Percentiles rank a stretch among this genome's conserved stretches.
Conservation (phyloP, 2,113 vertebrate species). For the Dicentrarchus labrax region DNA sequence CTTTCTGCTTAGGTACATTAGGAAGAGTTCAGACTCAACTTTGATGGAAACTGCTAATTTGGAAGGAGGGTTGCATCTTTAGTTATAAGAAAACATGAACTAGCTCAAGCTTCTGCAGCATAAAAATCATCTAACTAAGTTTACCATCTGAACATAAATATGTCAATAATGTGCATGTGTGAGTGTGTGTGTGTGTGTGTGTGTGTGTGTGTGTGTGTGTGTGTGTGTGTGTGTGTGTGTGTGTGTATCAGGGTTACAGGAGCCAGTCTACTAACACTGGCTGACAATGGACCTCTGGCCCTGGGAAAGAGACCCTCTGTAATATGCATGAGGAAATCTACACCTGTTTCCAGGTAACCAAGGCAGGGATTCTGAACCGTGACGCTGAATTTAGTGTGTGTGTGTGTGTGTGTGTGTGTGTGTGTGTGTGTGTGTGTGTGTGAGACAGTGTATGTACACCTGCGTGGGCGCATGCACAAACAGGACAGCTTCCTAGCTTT, state of each 20-base stretch:
- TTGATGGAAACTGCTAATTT: not conserved
- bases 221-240: conserved; percentile 14
- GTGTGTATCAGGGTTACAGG: conserved; percentile 63
- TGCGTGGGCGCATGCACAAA: conserved; percentile 39
- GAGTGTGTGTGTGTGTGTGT: conserved; percentile 21
- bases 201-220: conserved; percentile 17
- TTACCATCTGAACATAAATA: conserved; percentile 3
- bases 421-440: conserved; percentile 38
- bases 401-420: conserved; percentile 46
- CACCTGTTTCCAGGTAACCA: conserved; percentile 88
- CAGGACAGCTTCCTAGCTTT: conserved; percentile 56
- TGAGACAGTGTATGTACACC: conserved; percentile 26
- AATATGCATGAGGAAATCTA: conserved; percentile 87
- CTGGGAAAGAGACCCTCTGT: conserved; percentile 78
- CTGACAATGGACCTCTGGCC: conserved; percentile 79
- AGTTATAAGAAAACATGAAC: not conserved
- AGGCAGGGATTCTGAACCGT: conserved; percentile 76
- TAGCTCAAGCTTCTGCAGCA: not conserved
- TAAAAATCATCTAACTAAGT: not conserved
- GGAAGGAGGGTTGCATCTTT: not conserved
- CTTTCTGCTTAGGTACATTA: not conserved
- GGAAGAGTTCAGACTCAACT: not conserved
- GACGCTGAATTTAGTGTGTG: conserved; percentile 60
- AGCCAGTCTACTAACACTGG: conserved; percentile 52
- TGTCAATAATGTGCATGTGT: not conserved